Evolutionary conservation across 2,113 vertebrate genomes (phyloP).

Genomic region (Phycodurus eques): DNA sequence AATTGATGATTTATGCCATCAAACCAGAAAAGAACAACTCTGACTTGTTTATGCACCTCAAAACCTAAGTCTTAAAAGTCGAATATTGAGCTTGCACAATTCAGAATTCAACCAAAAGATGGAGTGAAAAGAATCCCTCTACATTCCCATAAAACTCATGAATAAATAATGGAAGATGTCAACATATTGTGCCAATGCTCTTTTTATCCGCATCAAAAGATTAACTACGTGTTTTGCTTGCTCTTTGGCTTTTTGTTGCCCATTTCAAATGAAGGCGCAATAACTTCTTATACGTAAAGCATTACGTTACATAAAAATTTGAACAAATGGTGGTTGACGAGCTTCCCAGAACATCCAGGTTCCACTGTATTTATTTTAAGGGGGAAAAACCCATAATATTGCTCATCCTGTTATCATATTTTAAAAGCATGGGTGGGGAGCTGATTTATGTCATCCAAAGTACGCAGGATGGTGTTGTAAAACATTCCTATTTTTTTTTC

Average conservation of each 20-base stretch:
- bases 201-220: not conserved
- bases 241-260: not conserved
- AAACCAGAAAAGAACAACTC: too few species aligned
- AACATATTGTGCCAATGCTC: not conserved
- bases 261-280: not conserved
- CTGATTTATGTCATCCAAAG: not conserved
- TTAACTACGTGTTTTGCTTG: not conserved
- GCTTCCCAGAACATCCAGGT: not conserved
- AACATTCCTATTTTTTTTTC: constrained; percentile 1
- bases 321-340: not conserved
- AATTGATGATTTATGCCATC: not conserved
- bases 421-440: not conserved
- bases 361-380: not conserved
- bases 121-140: not conserved
- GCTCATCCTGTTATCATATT: not conserved
- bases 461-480: constrained; percentile 8
- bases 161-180: not conserved
- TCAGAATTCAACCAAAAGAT: not conserved
- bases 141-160: not conserved
- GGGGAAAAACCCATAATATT: not conserved
- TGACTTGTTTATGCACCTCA: not conserved
- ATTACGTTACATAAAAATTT: not conserved
- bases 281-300: not conserved
- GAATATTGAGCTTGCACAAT: not conserved
- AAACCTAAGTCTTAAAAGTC: not conserved